Conservation (phyloP, 2,113 vertebrate genomes). For the Forbesichthys agassizii region DNA sequence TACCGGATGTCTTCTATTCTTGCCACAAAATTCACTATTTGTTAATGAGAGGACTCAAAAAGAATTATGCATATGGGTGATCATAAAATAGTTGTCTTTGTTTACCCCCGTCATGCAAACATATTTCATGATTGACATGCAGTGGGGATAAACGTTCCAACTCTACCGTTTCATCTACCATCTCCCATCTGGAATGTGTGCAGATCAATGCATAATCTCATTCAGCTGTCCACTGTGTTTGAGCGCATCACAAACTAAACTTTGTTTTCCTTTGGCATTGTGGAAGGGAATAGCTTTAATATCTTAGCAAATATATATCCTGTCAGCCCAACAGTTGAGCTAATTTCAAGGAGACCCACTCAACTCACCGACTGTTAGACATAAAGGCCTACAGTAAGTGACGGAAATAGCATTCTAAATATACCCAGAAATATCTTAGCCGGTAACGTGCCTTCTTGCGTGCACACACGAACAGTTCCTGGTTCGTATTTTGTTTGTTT, state of each 20-base stretch:
- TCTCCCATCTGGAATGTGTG: not conserved
- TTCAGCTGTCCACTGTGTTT: no score
- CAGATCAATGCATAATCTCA: no score
- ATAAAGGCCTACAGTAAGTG: conserved; percentile 24
- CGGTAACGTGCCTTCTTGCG: conserved; percentile 41
- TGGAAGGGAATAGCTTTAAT: conserved; percentile 51
- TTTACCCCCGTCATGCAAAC: conserved; percentile 6
- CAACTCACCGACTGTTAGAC: conserved; percentile 40
- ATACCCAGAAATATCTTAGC: conserved; percentile 42
- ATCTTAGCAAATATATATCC: conserved; percentile 7
- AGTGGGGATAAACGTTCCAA: conserved; percentile 24
- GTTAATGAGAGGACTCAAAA: conserved; percentile 33
- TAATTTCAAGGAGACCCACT: conserved; percentile 19
- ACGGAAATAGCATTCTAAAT: conserved; percentile 54
- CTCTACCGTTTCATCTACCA: conserved; percentile 27
- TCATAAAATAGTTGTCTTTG: conserved; percentile 37
- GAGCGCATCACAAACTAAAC: not conserved
- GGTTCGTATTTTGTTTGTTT: conserved; percentile 56
- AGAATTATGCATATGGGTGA: conserved; percentile 31
- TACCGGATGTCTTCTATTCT: no score
- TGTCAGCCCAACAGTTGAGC: not conserved
- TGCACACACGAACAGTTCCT: conserved; percentile 43
- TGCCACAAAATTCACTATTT: conserved; percentile 28
- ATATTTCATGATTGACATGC: conserved; percentile 4
- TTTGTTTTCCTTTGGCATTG: conserved; percentile 67